Percentiles rank a stretch among this genome's conserved stretches.
These are phyloP conservation scores for Typhlichthys eigenmanni DNA, from an alignment of 2,797 vertebrate species.

Conservation along the genomic window DNA sequence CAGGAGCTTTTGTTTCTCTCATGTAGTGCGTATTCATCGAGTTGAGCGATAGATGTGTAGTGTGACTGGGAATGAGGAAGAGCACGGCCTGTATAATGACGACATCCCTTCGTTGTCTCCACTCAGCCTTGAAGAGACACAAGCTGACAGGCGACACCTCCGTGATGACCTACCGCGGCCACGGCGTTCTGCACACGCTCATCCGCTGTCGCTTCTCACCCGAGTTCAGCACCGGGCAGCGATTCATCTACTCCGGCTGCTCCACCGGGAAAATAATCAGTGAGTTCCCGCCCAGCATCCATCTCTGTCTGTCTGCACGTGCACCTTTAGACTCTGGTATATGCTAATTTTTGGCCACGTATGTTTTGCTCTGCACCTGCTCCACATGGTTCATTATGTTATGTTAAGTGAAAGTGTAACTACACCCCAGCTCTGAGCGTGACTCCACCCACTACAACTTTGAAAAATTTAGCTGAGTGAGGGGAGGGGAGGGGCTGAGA, in stretches of 20 bases:
- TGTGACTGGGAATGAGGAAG: too few species aligned
- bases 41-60: too few species aligned
- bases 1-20: too few species aligned
- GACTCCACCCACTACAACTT: too few species aligned
- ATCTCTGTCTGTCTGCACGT: slow-evolving; percentile 6
- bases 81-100: not conserved
- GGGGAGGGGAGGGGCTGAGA: too few species aligned
- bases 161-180: slow-evolving; percentile 92
- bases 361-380: too few species aligned
- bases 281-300: slow-evolving; percentile 63
- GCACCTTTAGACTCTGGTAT: not conserved
- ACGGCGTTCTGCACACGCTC: slow-evolving; percentile 90
- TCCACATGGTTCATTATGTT: too few species aligned
- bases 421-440: too few species aligned
- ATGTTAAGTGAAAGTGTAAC: too few species aligned
- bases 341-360: not conserved
- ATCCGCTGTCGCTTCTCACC: slow-evolving; percentile 92
- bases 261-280: slow-evolving; percentile 88
- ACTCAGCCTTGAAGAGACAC: slow-evolving; percentile 83
- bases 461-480: too few species aligned
- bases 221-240: slow-evolving; percentile 86
- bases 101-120: not conserved
- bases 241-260: slow-evolving; percentile 90
- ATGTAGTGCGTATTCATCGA: too few species aligned
- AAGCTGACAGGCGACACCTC: slow-evolving; percentile 90